These are phyloP conservation scores for Perccottus glenii DNA, from an alignment of 2,113 vertebrate genomes.

Conservation along the genomic window DNA sequence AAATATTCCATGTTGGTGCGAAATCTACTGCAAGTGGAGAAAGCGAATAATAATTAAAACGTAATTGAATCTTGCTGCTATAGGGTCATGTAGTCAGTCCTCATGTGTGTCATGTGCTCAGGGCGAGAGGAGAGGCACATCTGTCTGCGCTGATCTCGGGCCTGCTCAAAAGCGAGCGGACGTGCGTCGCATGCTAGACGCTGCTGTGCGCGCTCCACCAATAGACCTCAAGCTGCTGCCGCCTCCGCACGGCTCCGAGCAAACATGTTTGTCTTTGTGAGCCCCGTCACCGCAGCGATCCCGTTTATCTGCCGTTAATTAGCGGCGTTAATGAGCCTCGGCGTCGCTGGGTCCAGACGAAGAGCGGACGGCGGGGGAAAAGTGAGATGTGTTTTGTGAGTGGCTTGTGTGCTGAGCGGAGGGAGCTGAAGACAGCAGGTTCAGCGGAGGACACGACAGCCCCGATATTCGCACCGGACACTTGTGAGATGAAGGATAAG, in stretches of 20 bases:
- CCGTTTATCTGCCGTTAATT: neutral
- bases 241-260: constrained; percentile 7
- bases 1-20: no score
- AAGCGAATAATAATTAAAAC: no score
- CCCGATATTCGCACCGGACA: constrained; percentile 15
- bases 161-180: constrained; percentile 40
- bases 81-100: no score
- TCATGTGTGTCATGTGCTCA: neutral
- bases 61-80: neutral
- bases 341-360: neutral
- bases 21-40: no score
- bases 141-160: constrained; percentile 45
- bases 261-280: constrained; percentile 2
- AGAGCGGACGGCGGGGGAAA: constrained; percentile 1
- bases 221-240: constrained; percentile 15
- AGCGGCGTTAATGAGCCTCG: constrained; percentile 1
- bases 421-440: constrained; percentile 13
- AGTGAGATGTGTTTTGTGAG: constrained; percentile 44
- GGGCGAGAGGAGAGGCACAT: constrained; percentile 5
- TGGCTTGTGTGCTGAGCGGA: constrained; percentile 14
- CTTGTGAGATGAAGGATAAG: constrained; percentile 64
- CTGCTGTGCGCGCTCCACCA: neutral
- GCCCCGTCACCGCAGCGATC: neutral
- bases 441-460: constrained; percentile 6
- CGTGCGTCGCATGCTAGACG: constrained; percentile 37